Conservation (phyloP, 1,140 invertebrate genomes). For the Hestina assimilis region DNA sequence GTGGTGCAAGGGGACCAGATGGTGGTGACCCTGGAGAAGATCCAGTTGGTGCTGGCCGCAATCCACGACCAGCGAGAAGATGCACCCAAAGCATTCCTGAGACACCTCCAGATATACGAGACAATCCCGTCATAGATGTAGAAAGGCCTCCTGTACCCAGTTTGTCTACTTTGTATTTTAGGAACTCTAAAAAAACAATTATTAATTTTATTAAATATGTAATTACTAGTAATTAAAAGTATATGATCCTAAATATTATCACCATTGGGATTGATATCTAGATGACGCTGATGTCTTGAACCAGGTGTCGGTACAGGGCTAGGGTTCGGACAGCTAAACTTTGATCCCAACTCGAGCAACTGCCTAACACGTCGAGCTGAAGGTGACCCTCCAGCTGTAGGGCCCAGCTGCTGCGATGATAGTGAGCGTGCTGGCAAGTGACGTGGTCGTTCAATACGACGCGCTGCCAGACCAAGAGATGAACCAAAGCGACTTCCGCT, state of each 20-base stretch:
- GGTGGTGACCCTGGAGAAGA: conserved; percentile 82
- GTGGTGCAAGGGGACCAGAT: conserved; percentile 56
- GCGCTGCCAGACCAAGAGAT: conserved; percentile 79
- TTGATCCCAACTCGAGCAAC: conserved; percentile 84
- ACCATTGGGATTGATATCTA: conserved; percentile 93
- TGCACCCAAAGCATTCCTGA: conserved; percentile 95
- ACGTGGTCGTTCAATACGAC: conserved; percentile 68
- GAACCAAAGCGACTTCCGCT: conserved; percentile 76
- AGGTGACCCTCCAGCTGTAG: conserved; percentile 80
- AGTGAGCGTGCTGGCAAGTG: conserved; percentile 81
- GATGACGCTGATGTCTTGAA: conserved; percentile 86
- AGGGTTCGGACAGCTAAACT: conserved; percentile 79
- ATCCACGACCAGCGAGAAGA: conserved; percentile 91
- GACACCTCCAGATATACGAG: conserved; percentile 80
- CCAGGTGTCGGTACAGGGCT: conserved; percentile 86
- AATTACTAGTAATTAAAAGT: not conserved
- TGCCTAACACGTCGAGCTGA: conserved; percentile 89
- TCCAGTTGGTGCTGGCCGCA: conserved; percentile 87
- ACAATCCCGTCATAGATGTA: conserved; percentile 68
- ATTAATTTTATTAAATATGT: not conserved
- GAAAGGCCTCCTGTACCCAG: conserved; percentile 78
- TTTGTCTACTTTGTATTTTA: conserved; percentile 95
- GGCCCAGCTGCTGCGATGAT: conserved; percentile 81
- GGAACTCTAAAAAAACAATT: conserved; percentile 83
- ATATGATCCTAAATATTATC: conserved; percentile 17